Evolutionary conservation across 2,888 invertebrate species (phyloP), one percentile per base, ranked within the genome.

Genomic region (Blera fallax): DNA sequence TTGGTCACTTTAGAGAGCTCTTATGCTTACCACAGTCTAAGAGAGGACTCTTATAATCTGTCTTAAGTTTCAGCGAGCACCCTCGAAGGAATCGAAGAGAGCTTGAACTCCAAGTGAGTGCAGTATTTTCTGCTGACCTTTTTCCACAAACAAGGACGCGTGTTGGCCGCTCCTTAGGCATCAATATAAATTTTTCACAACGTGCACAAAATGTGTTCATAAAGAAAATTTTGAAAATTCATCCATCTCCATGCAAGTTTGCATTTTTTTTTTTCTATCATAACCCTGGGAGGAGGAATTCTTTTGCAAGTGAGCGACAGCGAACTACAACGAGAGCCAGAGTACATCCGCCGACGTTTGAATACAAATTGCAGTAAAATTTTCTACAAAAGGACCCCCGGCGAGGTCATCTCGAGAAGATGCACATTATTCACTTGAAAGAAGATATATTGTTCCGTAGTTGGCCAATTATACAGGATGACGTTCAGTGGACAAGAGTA

Each of bases 211-310:
- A 29, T 14, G 10, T 34, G 34, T 29, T 29, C 14, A n/a, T 8
- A 29, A 29, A 29, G 16, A 16, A 29, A 16, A n/a, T n/a, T 52
- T 52, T 7, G 24, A 14, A 27, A 27, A n/a, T 50, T 24, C 50
- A 2, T 16, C 6, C 43, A 16, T 45, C 2, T 14, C 11, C 10
- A 54, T 54, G 54, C 50, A 54, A 29, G 29, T 29, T 16, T 29
- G 54, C 29, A 54, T 54, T 54, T 7, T 16, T n/a, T 54, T 54
- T 54, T 29, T 27, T 54, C n/a, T n/a, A n/a, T 54, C 54, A 54
- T 29, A 29, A 54, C 16, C 54, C 52, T 8, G 14, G 3, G 2
- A 14, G 29, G 8, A 1, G 29, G 54, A 29, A 54, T 54, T 54
- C 16, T 5, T 29, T 50, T 54, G 21, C 48, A 48, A 48, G 2